Evolutionary conservation across 1,140 invertebrate species (phyloP).

Genomic region (Varroa destructor): DNA sequence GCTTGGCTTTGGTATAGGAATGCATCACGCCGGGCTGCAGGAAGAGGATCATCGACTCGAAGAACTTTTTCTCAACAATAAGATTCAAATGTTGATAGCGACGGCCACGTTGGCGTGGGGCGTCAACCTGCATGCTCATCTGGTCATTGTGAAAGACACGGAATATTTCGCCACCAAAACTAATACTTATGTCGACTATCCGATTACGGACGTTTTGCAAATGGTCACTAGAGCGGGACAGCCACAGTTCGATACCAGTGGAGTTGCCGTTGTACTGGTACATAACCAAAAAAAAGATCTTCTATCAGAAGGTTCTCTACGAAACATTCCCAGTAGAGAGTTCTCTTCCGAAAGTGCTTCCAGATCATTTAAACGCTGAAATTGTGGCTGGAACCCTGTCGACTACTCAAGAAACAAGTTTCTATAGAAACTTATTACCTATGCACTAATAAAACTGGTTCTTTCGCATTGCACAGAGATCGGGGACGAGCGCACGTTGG

Average conservation of each 20-base stretch:
- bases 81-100: conserved; percentile 95
- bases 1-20: conserved; percentile 89
- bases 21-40: conserved; percentile 91
- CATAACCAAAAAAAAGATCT: conserved; percentile 95
- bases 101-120: conserved; percentile 97
- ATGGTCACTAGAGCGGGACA: conserved; percentile 98
- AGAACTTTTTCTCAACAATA: conserved; percentile 87
- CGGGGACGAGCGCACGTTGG: conserved; percentile 51
- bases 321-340: conserved; percentile 99
- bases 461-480: conserved; percentile 59
- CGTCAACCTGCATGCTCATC: conserved; percentile 90
- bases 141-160: conserved; percentile 69
- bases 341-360: conserved; percentile 62
- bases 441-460: conserved; percentile 55
- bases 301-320: conserved; percentile 97
- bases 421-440: conserved; percentile 55
- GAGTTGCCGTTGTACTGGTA: conserved; percentile 88
- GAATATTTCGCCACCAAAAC: conserved; percentile 96
- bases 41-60: conserved; percentile 81
- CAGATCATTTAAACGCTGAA: conserved; percentile 97
- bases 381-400: conserved; percentile 81
- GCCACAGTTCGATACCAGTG: conserved; percentile 86
- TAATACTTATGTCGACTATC: conserved; percentile 95
- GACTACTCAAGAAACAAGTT: conserved; percentile 69
- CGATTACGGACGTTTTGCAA: conserved; percentile 86